Evolutionary conservation across 1,140 invertebrate genomes (phyloP), one percentile per base, ranked within the genome.

Genomic region (Spodoptera litura): DNA sequence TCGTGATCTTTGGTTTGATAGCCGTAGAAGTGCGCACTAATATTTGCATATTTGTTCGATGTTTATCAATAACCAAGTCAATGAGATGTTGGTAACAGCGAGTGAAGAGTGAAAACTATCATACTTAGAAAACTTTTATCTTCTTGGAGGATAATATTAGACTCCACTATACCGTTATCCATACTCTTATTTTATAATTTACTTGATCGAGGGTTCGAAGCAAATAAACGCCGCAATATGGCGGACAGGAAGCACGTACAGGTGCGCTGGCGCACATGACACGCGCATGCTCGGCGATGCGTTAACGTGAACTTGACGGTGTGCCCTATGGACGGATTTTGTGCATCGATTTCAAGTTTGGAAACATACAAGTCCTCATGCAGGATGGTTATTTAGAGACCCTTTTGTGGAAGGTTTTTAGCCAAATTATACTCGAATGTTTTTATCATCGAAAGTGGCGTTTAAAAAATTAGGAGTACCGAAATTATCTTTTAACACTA

Each of bases 191-290:
- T 12, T 13, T 12, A 31, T 31, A 44, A 44, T 15, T 62, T n/a
- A 11, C 62, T 6, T 3, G 49, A 9, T 4, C 15, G 15, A 75
- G 72, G 72, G 72, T 62, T 53, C 27, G 44, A 49, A 11, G 44
- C 10, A 8, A 6, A 27, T 25, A 66, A 68, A 44, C 64, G 61
- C 8, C 55, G 56, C 82, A 87, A 88, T 86, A 88, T 87, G 89
- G 85, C 85, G 78, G 83, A 84, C 89, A 89, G 89, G 89, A 88
- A 88, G 81, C 82, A 70, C 64, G 72, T 80, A 85, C 88, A 89
- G 88, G 88, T 89, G 88, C 83, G 88, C 81, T 83, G 72, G 81
- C 84, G 80, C 85, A 85, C 78, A 78, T 25, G 66, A 76, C 83
- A 81, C 62, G 83, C 64, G 81, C 86, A 87, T 55, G 61, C 74